Base-by-base conservation (phyloP, 2,888 invertebrate species). In the Polietes domitor region DNA sequence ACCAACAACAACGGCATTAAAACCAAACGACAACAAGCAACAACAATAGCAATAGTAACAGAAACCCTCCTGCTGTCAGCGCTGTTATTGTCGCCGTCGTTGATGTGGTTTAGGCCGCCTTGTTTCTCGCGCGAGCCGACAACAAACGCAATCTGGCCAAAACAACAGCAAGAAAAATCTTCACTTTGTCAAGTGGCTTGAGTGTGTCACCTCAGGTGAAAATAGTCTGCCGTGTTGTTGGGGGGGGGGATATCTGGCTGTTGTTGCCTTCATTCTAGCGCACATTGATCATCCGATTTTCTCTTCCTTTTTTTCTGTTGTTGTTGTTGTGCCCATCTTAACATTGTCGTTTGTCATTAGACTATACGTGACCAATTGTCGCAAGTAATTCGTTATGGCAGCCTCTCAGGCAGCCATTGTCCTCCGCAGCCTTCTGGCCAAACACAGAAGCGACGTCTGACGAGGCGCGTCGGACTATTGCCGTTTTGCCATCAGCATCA, bases 171-270 rank as follows among this genome's bases (percentile, higher is more conserved):
- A 65, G 9, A 68, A 68, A 68, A 68, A 68, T n/a, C 41, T 43
- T 15, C 24, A 68, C 65, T 65, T 65, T 65, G 65, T 84, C 85
- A 85, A 85, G 81, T 82, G 85, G 82, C 82, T 82, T 84, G 76
- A 68, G 78, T 76, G 78, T 77, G 84, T 81, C 85, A 85, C 84
- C 85, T 85, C 78, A 85, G 85, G 85, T 86, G 86, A 82, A 85
- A 76, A 77, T 70, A 82, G 71, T 68, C 71, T 68, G 47, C 76
- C 9, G 21, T 24, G 65, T 82, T 82, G 72, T 82, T 82, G 53
- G 65, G 55, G 81, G 15, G 21, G 24, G 53, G 43, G 43, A n/a
- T 55, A 15, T 10, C 26, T 58, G 58, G 4, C 12, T 28, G 63
- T 50, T 17, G 50, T 63, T 74, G 55, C 5, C 21, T 19, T 58